Evolutionary conservation across 1,140 invertebrate species (phyloP).

Genomic region (Cydia splendana): DNA sequence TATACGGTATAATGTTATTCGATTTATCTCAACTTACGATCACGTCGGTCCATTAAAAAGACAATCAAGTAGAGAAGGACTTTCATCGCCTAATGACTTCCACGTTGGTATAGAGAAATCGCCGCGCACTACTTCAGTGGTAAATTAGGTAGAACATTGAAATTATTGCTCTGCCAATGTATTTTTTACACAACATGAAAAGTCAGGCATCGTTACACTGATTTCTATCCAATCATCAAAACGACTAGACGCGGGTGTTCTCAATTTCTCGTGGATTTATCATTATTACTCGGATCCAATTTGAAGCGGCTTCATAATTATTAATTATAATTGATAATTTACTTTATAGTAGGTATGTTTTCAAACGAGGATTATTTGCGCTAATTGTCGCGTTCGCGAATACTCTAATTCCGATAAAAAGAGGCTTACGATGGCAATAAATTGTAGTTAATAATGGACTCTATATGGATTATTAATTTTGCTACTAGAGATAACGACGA

Average conservation of each 20-base stretch:
- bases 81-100: conserved; percentile 43
- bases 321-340: background rate
- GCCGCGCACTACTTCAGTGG: conserved; percentile 28
- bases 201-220: conserved; percentile 1
- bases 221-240: conserved; percentile 10
- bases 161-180: conserved; percentile 5
- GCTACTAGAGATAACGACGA: too few relatives aligned
- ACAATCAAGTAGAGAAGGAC: conserved; percentile 42
- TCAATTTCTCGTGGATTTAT: background rate
- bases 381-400: background rate
- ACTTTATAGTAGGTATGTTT: background rate
- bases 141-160: conserved; percentile 30
- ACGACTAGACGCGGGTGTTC: background rate
- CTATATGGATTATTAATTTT: too few relatives aligned
- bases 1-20: conserved; percentile 24
- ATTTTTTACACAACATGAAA: conserved; percentile 7
- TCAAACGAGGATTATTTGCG: background rate
- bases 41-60: conserved; percentile 25
- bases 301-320: too few relatives aligned
- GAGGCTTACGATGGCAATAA: too few relatives aligned
- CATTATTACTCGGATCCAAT: too few relatives aligned
- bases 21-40: conserved; percentile 25
- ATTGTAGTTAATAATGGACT: too few relatives aligned
- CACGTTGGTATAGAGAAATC: conserved; percentile 43
- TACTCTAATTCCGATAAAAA: background rate